Percentiles rank a stretch among this genome's conserved stretches.
Conservation (phyloP, 2,888 invertebrate genomes). For the Drosophila sordidula region DNA sequence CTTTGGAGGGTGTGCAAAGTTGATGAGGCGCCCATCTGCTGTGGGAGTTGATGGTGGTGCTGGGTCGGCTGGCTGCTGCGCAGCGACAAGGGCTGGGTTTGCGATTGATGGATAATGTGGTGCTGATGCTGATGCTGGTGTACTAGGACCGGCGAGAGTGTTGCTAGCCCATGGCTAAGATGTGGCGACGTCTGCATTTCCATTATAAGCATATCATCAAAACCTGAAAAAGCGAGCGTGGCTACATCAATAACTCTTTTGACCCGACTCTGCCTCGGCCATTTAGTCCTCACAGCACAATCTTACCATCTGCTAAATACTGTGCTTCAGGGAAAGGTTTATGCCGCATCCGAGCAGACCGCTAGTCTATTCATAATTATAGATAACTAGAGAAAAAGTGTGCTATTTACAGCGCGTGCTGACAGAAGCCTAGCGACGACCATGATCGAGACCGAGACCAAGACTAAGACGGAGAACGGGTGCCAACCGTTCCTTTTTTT, state of each 20-base stretch:
- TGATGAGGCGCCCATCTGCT: constrained; percentile 45
- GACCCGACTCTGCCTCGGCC: not conserved
- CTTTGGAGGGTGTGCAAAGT: constrained; percentile 59
- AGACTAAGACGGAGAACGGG: not conserved
- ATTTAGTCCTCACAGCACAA: not conserved
- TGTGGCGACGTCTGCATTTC: constrained; percentile 83
- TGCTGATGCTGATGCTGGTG: constrained; percentile 58
- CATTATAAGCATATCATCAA: constrained; percentile 82
- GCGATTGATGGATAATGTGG: constrained; percentile 47
- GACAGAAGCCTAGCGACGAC: constrained; percentile 1
- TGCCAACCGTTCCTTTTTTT: not conserved
- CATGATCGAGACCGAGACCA: constrained; percentile 1
- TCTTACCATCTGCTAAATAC: constrained; percentile 16
- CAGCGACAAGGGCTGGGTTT: constrained; percentile 33
- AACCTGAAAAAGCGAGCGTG: constrained; percentile 45
- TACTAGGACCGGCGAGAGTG: constrained; percentile 66
- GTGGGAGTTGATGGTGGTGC: constrained; percentile 43
- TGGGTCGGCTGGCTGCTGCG: constrained; percentile 41
- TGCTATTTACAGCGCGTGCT: constrained; percentile 28
- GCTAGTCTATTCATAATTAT: constrained; percentile 44
- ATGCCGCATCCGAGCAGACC: not conserved
- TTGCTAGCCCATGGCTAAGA: constrained; percentile 79
- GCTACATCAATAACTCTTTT: constrained; percentile 18
- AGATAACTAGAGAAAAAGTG: constrained; percentile 35
- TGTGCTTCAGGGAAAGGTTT: constrained; percentile 1